phyloP scores from a whole-genome alignment of 2,888 invertebrate genomes.

The Macrophya alboannulata region DNA sequence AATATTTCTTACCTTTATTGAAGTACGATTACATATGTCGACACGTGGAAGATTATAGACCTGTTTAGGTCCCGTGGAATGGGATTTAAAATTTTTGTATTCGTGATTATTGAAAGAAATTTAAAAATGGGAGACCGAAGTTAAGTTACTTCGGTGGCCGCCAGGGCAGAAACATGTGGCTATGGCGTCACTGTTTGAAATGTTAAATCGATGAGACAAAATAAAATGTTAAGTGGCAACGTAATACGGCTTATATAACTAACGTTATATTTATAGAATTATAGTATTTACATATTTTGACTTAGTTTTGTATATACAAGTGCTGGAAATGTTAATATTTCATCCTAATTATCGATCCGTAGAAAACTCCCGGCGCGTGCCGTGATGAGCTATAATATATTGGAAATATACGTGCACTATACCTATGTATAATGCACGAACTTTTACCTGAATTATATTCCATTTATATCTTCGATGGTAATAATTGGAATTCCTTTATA shows the following conservation, averaged over 20 bases:
- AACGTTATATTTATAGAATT: constrained; percentile 10
- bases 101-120: background rate
- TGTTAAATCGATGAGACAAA: constrained; percentile 34
- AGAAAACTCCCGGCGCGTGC: background rate
- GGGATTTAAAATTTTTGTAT: background rate
- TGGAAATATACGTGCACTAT: too few species aligned
- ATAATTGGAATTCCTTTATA: background rate
- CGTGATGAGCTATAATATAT: background rate
- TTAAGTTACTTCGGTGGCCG: background rate
- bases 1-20: constrained; percentile 17
- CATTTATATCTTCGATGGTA: background rate
- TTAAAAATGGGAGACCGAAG: constrained; percentile 38
- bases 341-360: constrained; percentile 26
- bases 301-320: background rate
- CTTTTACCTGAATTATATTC: background rate
- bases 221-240: constrained; percentile 1
- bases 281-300: background rate
- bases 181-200: constrained; percentile 17
- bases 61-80: constrained; percentile 22
- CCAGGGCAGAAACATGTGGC: background rate
- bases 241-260: background rate
- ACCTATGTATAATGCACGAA: background rate
- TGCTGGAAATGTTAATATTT: background rate
- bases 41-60: background rate
- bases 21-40: background rate